Conservation (phyloP, 2,113 vertebrate genomes). For the Dipodomys stephensi region DNA sequence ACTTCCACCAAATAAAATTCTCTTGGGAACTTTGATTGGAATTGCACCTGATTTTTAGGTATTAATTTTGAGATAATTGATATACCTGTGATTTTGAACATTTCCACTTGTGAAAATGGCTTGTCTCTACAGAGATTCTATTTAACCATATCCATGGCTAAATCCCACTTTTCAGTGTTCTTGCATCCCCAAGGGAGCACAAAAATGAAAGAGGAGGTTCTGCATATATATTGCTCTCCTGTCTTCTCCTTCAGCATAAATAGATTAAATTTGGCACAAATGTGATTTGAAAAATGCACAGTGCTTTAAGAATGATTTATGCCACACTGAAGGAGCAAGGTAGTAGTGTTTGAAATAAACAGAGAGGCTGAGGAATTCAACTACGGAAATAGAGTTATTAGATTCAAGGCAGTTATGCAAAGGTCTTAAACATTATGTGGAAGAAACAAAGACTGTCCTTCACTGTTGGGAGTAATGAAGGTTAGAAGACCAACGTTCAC, state of each 20-base stretch:
- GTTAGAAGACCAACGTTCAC: not conserved
- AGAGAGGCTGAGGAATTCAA: not conserved
- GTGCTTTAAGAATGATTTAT: conserved; percentile 49
- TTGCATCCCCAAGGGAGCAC: not conserved
- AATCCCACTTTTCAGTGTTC: not conserved
- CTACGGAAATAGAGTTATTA: not conserved
- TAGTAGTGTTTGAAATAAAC: conserved; percentile 48
- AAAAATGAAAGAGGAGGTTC: not conserved
- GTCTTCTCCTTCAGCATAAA: conserved; percentile 34
- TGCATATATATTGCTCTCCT: not conserved
- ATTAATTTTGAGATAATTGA: conserved; percentile 17
- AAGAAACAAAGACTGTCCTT: conserved; percentile 23
- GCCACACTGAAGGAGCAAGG: not conserved
- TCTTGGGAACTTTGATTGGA: not conserved
- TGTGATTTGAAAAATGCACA: not conserved
- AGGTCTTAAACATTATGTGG: not conserved
- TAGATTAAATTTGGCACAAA: conserved; percentile 25
- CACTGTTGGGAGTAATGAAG: not conserved
- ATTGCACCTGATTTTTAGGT: not conserved
- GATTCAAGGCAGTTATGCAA: conserved; percentile 48
- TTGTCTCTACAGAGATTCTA: not conserved
- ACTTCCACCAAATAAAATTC: conserved; percentile 34
- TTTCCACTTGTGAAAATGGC: conserved; percentile 21
- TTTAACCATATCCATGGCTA: not conserved
- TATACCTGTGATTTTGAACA: conserved; percentile 4